Evolutionary conservation across 35 echinoderm and acorn worm genomes (phyloP), one percentile per base, ranked within the genome.

Genomic region (Amphiura filiformis): DNA sequence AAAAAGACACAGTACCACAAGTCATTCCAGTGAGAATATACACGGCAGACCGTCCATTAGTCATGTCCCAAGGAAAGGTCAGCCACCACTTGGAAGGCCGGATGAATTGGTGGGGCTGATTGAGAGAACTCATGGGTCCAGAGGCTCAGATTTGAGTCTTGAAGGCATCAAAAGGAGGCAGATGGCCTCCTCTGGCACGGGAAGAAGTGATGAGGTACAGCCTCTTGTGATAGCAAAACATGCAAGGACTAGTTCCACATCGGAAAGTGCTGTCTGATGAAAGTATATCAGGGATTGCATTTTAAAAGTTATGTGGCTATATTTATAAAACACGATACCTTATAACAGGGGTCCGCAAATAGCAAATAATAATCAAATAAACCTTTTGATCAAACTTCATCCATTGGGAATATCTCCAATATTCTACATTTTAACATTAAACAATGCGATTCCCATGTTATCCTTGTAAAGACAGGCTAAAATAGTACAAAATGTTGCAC

Each of bases 171-270:
- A 80, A 61, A 61, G 49, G 61, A 64, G 28, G 32, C 33, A 37
- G 13, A 81, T 64, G 34, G 49, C 18, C 32, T 37, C 79, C 20
- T 81, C 87, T 31, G 56, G 79, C 64, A 35, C 78, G 13, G 35
- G 79, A 31, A 79, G 61, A 39, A 89, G 87, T 39, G 87, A 89
- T 2, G 87, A 89, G 33, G 35, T 39, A 33, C 86, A 88, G 31
- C 87, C 87, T 31, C 56, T 89, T 0, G 39, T 81, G 42, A 17
- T 18, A 18, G 47, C 34, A 15, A 85, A 37, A 36, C 57, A 65
- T 32, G 0, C 83, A 65, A 37, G 83, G 65, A 36, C 37, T 61
- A 26, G 56, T 39, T 56, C 35, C 47, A 18, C 47, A 85, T 33
- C 47, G 65, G 35, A 65, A 65, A 34, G 17, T 85, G 83, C 64